A percentile compares a stretch with the other conserved stretches of the same genome.
Conservation (phyloP, 2,113 vertebrate species). For the Muscicapa adusta region DNA sequence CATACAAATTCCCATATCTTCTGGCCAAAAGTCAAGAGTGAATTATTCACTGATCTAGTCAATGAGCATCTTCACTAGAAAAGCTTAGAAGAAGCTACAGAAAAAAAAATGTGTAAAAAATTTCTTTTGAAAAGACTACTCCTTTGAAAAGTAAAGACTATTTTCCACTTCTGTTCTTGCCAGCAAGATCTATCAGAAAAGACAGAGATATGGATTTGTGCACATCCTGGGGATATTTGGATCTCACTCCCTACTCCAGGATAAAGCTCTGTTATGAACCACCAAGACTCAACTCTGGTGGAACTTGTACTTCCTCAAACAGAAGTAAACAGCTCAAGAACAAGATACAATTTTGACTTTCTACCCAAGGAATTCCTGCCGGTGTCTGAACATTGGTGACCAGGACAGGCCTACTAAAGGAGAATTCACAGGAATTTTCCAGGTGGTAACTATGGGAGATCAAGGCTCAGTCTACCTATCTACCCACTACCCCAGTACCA, state of each 20-base stretch:
- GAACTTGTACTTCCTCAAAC: neutral
- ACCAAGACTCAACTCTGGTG: neutral
- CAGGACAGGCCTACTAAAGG: neutral
- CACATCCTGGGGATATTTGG: neutral
- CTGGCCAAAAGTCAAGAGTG: neutral
- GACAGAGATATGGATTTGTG: neutral
- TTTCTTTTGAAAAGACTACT: neutral
- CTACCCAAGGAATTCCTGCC: neutral
- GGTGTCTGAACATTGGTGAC: neutral
- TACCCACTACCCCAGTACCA: neutral
- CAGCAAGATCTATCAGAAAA: neutral
- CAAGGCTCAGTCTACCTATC: neutral
- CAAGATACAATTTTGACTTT: neutral
- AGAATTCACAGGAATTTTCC: neutral
- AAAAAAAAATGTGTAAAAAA: neutral
- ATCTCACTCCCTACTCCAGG: neutral
- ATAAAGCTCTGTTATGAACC: neutral
- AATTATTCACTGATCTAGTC: neutral
- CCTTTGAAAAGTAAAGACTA: neutral
- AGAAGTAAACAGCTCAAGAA: neutral
- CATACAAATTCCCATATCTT: neutral
- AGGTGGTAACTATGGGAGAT: neutral
- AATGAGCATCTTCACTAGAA: neutral
- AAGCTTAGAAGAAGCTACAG: neutral
- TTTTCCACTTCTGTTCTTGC: neutral